Percentiles rank a stretch among this genome's conserved stretches.
Conservation (phyloP, 2,113 vertebrate species). For the Lutjanus erythropterus region DNA sequence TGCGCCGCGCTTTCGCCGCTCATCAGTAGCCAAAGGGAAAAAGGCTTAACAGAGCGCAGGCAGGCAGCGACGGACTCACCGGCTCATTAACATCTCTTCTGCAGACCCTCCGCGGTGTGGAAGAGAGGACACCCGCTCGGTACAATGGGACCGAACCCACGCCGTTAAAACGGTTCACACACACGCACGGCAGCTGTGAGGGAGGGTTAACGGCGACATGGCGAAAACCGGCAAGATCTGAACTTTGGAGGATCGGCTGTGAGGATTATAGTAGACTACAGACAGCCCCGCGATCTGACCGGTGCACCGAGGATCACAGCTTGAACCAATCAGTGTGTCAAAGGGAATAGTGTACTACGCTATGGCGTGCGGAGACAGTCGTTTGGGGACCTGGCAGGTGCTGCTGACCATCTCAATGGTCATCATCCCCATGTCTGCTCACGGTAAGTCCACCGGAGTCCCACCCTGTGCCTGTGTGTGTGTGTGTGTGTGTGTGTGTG, state of each 20-base stretch:
- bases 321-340: slow-evolving; percentile 20
- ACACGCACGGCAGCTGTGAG: slow-evolving; percentile 16
- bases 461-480: slow-evolving; percentile 51
- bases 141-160: slow-evolving; percentile 63
- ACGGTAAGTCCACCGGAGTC: slow-evolving; percentile 72
- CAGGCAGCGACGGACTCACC: slow-evolving; percentile 40
- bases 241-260: slow-evolving; percentile 63
- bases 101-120: slow-evolving; percentile 61
- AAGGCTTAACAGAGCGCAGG: slow-evolving; percentile 40
- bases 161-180: slow-evolving; percentile 41
- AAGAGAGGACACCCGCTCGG: slow-evolving; percentile 44
- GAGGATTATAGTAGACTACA: slow-evolving; percentile 63
- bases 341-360: slow-evolving; percentile 1
- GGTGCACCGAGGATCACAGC: slow-evolving; percentile 32
- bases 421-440: slow-evolving; percentile 65
- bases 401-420: slow-evolving; percentile 77
- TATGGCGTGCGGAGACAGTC: slow-evolving; percentile 66
- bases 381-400: slow-evolving; percentile 76
- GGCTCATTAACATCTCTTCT: slow-evolving; percentile 64
- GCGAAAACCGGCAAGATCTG: slow-evolving; percentile 61
- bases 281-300: slow-evolving; percentile 26
- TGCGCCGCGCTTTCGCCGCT: slow-evolving; percentile 15
- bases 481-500: slow-evolving; percentile 26
- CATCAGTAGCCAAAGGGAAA: slow-evolving; percentile 24
- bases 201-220: slow-evolving; percentile 58